Percentiles rank a stretch among this genome's conserved stretches.
phyloP scores from a whole-genome alignment of 2,113 vertebrate species.

The Gulo gulo region DNA sequence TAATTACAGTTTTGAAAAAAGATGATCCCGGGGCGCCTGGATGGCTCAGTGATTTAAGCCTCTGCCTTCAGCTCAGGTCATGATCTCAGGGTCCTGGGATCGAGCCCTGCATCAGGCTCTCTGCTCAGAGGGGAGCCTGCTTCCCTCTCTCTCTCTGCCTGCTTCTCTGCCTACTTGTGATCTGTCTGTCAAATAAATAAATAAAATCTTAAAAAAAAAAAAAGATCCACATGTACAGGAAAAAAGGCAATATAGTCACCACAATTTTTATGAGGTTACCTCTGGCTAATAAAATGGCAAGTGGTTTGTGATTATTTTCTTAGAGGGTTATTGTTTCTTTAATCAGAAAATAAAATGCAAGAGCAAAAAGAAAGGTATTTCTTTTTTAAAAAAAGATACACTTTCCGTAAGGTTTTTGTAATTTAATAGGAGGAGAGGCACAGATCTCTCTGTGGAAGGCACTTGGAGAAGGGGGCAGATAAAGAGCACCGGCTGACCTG shows the following conservation, averaged over 20 bases:
- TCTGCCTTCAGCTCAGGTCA: too few relatives aligned
- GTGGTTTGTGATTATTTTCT: background rate
- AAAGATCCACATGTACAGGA: background rate
- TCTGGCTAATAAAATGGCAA: background rate
- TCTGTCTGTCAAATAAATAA: too few relatives aligned
- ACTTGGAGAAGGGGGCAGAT: background rate
- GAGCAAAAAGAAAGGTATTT: background rate
- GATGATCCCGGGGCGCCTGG: background rate
- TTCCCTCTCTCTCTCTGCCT: too few relatives aligned
- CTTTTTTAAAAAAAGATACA: background rate
- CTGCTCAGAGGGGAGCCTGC: too few relatives aligned
- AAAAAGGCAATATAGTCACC: background rate
- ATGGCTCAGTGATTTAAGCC: too few relatives aligned
- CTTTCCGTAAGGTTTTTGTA: background rate
- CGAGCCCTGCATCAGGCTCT: too few relatives aligned
- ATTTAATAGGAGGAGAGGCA: background rate
- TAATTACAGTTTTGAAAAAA: background rate
- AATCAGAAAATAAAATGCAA: background rate
- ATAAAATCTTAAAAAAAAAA: background rate
- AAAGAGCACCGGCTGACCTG: accelerated
- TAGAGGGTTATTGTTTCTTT: background rate
- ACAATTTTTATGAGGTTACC: background rate
- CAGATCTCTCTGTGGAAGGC: background rate
- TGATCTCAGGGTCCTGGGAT: too few relatives aligned
- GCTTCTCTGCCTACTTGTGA: too few relatives aligned